Evolutionary conservation across 2,797 vertebrate genomes (phyloP), one percentile per base, ranked within the genome.

Genomic region (Paedocypris micromegethes): DNA sequence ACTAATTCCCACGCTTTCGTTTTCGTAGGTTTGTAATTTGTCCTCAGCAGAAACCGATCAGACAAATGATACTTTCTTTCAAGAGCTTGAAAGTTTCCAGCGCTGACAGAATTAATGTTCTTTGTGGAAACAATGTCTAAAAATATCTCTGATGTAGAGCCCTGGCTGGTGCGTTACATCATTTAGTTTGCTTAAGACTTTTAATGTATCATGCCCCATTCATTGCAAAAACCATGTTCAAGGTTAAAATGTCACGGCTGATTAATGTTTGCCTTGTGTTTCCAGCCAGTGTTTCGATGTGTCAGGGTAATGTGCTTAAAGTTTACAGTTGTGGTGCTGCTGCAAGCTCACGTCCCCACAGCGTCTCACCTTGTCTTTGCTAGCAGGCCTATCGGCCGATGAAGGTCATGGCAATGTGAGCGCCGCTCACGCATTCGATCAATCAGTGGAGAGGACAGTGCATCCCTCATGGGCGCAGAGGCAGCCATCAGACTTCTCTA

Each of bases 391-490:
- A 86, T 84, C 82, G 66, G 72, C 77, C 83, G 83, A 89, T 94
- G 93, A 96, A 97, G 95, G 94, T 96, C 94, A 94, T 81, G 81
- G 86, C 90, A 92, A 91, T 90, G 90, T 86, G 86, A 88, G 82
- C 80, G 78, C 70, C 78, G 78, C 86, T 89, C 83, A 87, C 81
- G 83, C 89, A 86, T 88, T 87, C 84, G 76, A 58, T 77, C 76
- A 75, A 80, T 82, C 83, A 78, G 84, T 81, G 79, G 75, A 76
- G 75, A 73, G 63, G 66, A 79, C 56, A 58, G 71, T 66, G 68
- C 53, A 77, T 74, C 72, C 59, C 73, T 74, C 52, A 64, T 63
- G 39, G 65, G 52, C 64, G 48, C 38, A 47, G 9, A 70, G 54
- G 70, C 66, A 69, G 70, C 68, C 66, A 58, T 75, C 66, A 40